Percentiles rank a stretch among this genome's conserved stretches.
Conservation (phyloP, 2,797 vertebrate genomes). For the Helostoma temminkii region DNA sequence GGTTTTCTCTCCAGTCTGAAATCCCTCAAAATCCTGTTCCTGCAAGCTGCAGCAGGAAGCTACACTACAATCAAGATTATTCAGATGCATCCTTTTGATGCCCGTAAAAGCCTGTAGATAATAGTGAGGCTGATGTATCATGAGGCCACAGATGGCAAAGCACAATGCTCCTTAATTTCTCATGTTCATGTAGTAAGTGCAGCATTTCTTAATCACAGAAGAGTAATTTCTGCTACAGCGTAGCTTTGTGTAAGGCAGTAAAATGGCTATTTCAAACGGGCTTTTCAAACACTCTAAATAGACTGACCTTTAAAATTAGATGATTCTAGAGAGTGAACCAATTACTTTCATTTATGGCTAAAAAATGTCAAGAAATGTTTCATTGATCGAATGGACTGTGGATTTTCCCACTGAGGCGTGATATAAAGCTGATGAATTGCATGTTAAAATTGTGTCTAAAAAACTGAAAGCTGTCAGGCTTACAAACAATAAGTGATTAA, state of each 20-base stretch:
- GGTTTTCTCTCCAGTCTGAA: slow-evolving; percentile 21
- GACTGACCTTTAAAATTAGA: slow-evolving; percentile 30
- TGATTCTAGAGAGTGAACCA: neutral
- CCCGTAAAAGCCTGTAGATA: slow-evolving; percentile 38
- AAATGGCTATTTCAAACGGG: slow-evolving; percentile 5
- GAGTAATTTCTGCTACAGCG: slow-evolving; percentile 18
- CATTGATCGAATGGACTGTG: slow-evolving; percentile 21
- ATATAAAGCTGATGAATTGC: slow-evolving; percentile 29
- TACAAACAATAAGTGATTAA: slow-evolving; percentile 32
- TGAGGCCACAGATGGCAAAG: slow-evolving; percentile 58
- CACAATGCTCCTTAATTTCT: slow-evolving; percentile 53
- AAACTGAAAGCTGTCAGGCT: neutral
- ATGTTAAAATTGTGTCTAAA: slow-evolving; percentile 10
- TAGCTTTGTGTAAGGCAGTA: slow-evolving; percentile 10
- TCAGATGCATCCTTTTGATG: slow-evolving; percentile 37
- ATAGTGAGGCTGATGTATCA: slow-evolving; percentile 45
- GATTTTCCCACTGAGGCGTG: slow-evolving; percentile 3
- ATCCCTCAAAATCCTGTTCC: slow-evolving; percentile 30
- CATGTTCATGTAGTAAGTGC: slow-evolving; percentile 9
- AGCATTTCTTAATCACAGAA: slow-evolving; percentile 12
- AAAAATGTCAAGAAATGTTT: neutral
- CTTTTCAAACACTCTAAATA: slow-evolving; percentile 10
- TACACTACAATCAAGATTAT: slow-evolving; percentile 57
- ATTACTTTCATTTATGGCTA: slow-evolving; percentile 21
- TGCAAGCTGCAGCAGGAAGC: slow-evolving; percentile 49